Conservation (phyloP, 92 coral and sea anemone species). For the Porites rus region DNA sequence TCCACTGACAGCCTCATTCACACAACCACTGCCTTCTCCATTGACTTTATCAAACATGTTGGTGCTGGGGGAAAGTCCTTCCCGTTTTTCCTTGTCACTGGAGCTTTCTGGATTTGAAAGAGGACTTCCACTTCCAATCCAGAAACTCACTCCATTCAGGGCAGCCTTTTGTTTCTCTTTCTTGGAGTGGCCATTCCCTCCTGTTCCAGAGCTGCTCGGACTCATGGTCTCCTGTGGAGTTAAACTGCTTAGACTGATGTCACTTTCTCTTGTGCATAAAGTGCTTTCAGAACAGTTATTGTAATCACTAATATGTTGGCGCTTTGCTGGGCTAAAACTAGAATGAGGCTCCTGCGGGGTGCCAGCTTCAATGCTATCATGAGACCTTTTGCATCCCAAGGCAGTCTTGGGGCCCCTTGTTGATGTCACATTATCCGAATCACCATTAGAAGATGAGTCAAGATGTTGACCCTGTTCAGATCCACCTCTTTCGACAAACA, state of each 20-base stretch:
- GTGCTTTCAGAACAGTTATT: conserved; percentile 9
- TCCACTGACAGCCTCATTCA: conserved; percentile 1
- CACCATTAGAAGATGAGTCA: conserved; percentile 3
- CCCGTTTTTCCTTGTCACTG: conserved; percentile 30
- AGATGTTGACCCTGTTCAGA: neutral
- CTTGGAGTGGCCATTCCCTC: neutral
- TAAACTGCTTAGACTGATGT: neutral
- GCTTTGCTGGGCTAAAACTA: conserved; percentile 13
- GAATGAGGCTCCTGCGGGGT: neutral
- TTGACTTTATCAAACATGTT: conserved; percentile 25
- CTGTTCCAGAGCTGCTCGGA: neutral
- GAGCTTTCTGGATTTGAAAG: conserved; percentile 1
- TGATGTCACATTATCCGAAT: neutral
- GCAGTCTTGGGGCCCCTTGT: neutral
- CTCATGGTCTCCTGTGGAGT: neutral
- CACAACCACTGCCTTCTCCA: conserved; percentile 25
- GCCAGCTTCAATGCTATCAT: neutral
- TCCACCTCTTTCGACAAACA: conserved; percentile 35
- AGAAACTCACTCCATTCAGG: neutral
- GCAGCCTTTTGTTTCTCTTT: conserved; percentile 21
- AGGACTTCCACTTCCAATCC: conserved; percentile 1
- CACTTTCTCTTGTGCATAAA: neutral
- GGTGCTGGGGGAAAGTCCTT: neutral
- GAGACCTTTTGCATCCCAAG: conserved; percentile 22
- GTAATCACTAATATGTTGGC: neutral